These are phyloP conservation scores for Silurus lanzhouensis DNA, from an alignment of 2,797 vertebrate species.

Conservation along the genomic window DNA sequence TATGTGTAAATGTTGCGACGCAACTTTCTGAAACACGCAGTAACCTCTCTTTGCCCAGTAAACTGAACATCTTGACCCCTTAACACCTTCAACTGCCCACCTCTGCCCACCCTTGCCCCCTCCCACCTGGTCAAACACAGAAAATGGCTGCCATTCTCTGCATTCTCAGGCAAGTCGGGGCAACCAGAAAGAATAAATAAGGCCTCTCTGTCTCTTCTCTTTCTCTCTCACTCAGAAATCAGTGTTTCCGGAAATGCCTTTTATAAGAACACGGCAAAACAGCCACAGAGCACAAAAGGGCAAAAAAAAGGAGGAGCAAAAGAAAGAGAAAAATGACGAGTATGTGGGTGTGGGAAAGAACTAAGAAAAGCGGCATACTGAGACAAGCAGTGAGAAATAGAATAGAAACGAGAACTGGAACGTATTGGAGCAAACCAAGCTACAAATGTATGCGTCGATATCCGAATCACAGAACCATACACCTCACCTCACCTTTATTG, in stretches of 20 bases:
- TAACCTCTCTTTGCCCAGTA: slow-evolving; percentile 40
- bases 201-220: slow-evolving; percentile 19
- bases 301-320: slow-evolving; percentile 10
- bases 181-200: slow-evolving; percentile 61
- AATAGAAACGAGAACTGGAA: background rate
- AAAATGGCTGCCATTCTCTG: slow-evolving; percentile 58
- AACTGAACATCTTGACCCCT: slow-evolving; percentile 61
- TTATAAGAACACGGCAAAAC: slow-evolving; percentile 39
- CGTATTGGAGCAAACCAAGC: background rate
- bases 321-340: background rate
- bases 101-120: slow-evolving; percentile 26
- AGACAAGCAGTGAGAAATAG: background rate
- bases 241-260: slow-evolving; percentile 48
- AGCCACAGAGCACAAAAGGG: slow-evolving; percentile 12
- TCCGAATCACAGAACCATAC: background rate
- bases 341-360: slow-evolving; percentile 25
- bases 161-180: slow-evolving; percentile 64
- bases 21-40: background rate
- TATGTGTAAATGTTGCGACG: background rate
- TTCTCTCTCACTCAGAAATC: slow-evolving; percentile 29
- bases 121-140: slow-evolving; percentile 41
- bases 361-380: background rate
- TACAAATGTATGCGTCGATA: background rate
- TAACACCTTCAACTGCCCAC: slow-evolving; percentile 46
- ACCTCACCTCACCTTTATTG: too few species aligned